Evolutionary conservation across 2,797 vertebrate species (phyloP).

Genomic region (Antennarius maculatus): DNA sequence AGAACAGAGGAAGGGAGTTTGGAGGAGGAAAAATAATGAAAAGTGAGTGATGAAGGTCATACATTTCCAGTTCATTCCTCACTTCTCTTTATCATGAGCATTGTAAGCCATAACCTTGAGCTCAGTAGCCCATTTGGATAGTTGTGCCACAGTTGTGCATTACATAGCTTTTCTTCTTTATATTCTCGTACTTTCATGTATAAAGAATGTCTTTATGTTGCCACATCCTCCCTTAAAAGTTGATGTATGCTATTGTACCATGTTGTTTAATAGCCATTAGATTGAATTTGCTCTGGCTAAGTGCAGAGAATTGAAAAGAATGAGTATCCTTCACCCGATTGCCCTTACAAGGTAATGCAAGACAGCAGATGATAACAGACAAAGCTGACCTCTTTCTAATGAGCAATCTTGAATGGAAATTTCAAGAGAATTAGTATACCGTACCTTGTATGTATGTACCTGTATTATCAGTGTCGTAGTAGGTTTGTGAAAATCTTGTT

Average conservation of each 20-base stretch:
- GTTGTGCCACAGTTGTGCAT: conserved; percentile 30
- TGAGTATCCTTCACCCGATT: conserved; percentile 32
- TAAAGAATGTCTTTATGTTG: conserved; percentile 56
- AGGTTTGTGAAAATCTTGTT: conserved; percentile 12
- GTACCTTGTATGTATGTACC: conserved; percentile 1
- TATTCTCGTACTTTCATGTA: conserved; percentile 45
- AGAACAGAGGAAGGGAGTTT: conserved; percentile 39
- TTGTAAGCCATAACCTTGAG: conserved; percentile 63
- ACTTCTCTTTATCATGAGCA: conserved; percentile 55
- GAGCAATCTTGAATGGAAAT: conserved; percentile 41
- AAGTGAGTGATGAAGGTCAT: conserved; percentile 71
- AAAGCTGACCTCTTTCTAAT: conserved; percentile 54
- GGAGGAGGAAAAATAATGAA: conserved; percentile 36
- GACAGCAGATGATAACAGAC: conserved; percentile 30
- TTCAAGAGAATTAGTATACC: conserved; percentile 25
- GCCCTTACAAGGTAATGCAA: conserved; percentile 33
- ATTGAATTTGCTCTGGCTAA: conserved; percentile 27
- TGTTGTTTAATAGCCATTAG: conserved; percentile 48
- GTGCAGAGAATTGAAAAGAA: conserved; percentile 12
- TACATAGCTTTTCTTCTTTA: conserved; percentile 49
- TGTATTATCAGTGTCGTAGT: not conserved
- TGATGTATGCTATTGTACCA: conserved; percentile 30
- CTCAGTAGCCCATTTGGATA: conserved; percentile 40
- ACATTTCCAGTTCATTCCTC: conserved; percentile 53
- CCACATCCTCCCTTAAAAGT: conserved; percentile 52